These are phyloP conservation scores for Stenurella melanura DNA, from an alignment of 2,888 invertebrate species.

Conservation along the genomic window DNA sequence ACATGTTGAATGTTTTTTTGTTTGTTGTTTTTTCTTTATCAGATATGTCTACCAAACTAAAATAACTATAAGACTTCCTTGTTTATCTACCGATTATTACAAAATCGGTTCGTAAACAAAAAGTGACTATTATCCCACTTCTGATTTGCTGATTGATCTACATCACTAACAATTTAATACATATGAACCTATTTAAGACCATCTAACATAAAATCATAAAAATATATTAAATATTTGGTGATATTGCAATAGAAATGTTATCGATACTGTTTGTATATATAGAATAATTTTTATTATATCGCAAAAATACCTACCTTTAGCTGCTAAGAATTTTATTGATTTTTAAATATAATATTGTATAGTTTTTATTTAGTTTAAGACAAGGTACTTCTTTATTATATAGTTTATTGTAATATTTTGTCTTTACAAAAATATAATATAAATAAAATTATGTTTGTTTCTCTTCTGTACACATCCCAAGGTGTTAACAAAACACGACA, in stretches of 20 bases:
- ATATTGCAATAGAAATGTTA: constrained; percentile 64
- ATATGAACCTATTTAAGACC: constrained; percentile 39
- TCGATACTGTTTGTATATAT: constrained; percentile 65
- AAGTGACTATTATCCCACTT: constrained; percentile 34
- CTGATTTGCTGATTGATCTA: constrained; percentile 50
- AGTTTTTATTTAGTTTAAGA: constrained; percentile 69
- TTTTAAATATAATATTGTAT: constrained; percentile 67
- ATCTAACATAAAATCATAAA: constrained; percentile 25
- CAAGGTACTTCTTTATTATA: constrained; percentile 69
- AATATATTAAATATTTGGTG: constrained; percentile 57
- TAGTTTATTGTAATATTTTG: constrained; percentile 71
- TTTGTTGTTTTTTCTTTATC: constrained; percentile 50
- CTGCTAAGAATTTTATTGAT: constrained; percentile 65
- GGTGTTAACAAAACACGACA: too few relatives aligned
- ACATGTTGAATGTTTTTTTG: constrained; percentile 61
- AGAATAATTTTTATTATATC: constrained; percentile 65
- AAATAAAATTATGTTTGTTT: constrained; percentile 48
- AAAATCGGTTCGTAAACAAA: constrained; percentile 37
- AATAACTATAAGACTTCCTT: constrained; percentile 17
- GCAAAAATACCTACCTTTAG: constrained; percentile 64
- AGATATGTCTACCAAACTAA: constrained; percentile 8
- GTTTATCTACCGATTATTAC: constrained; percentile 30
- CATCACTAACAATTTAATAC: constrained; percentile 48
- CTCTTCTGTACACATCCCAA: background rate
- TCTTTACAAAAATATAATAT: constrained; percentile 67